Percentiles rank a stretch among this genome's conserved stretches.
Conservation (phyloP, 2,113 vertebrate genomes). For the Acrocephalus kingi region DNA sequence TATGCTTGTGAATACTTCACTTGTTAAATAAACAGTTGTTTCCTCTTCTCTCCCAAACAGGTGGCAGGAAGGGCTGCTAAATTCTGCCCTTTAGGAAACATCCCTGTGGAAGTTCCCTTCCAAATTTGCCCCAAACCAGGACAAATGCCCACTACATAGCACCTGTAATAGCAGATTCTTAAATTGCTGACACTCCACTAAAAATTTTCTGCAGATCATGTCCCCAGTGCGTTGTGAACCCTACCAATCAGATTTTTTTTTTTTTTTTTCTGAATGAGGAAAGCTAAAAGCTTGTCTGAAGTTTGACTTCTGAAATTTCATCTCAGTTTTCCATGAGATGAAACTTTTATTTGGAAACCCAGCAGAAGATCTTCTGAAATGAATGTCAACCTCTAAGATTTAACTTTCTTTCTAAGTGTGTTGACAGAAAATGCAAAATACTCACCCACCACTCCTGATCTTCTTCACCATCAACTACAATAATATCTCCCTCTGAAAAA, state of each 20-base stretch:
- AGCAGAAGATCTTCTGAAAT: not conserved
- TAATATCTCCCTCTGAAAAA: slow-evolving; percentile 90
- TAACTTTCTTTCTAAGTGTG: not conserved
- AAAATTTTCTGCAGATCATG: not conserved
- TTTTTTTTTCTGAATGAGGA: not conserved
- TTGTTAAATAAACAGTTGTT: not conserved
- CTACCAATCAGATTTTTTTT: not conserved
- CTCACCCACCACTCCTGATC: slow-evolving; percentile 98
- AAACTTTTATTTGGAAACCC: not conserved
- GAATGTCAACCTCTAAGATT: not conserved
- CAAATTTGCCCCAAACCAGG: not conserved
- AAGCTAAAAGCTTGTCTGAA: not conserved
- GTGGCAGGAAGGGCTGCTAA: not conserved
- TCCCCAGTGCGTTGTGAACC: not conserved
- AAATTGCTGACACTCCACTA: not conserved
- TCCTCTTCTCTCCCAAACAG: not conserved
- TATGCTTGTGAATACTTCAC: not conserved
- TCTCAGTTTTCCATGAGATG: not conserved
- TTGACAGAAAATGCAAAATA: slow-evolving; percentile 37
- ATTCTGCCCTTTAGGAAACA: not conserved
- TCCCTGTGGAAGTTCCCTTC: not conserved
- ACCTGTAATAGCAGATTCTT: not conserved
- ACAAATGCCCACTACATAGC: not conserved
- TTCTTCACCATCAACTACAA: slow-evolving; percentile 93
- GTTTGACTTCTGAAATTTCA: not conserved